Percentiles rank a stretch among this genome's conserved stretches.
Evolutionary conservation across 2,888 invertebrate genomes (phyloP).

Genomic region (Andrena trimmerana): DNA sequence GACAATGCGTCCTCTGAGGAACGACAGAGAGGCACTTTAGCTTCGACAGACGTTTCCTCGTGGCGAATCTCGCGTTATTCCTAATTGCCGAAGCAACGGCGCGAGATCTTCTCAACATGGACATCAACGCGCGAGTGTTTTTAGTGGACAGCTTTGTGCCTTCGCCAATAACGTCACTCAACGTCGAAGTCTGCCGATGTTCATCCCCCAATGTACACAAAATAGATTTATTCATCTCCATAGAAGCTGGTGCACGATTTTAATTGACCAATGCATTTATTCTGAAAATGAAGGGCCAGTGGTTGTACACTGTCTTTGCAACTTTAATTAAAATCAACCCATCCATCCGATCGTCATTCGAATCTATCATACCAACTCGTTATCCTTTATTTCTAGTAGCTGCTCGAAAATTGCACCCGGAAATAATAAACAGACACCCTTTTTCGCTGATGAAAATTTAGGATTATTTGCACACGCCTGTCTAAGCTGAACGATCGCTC

Average conservation of each 20-base stretch:
- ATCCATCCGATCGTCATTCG: background rate
- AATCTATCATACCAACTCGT: background rate
- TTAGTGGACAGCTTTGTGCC: background rate
- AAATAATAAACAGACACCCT: background rate
- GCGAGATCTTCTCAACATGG: background rate
- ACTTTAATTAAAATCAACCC: conserved; percentile 14
- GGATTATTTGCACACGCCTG: background rate
- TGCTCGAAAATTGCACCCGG: background rate
- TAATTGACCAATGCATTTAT: background rate
- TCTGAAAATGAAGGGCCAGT: background rate
- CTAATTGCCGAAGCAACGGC: background rate
- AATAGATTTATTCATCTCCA: too few relatives aligned
- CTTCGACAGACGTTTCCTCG: background rate
- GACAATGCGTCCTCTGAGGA: background rate
- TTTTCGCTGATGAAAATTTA: background rate
- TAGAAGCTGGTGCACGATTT: background rate
- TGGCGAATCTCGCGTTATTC: conserved; percentile 9
- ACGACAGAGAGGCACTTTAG: background rate
- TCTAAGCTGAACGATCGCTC: background rate
- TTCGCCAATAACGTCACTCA: background rate
- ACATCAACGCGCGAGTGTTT: background rate
- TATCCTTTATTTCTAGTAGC: conserved; percentile 1
- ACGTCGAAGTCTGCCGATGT: too few relatives aligned
- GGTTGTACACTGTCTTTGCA: background rate
- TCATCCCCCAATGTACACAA: too few relatives aligned